Base-by-base conservation (phyloP, 2,888 invertebrate genomes). In the Acleris laterana region DNA sequence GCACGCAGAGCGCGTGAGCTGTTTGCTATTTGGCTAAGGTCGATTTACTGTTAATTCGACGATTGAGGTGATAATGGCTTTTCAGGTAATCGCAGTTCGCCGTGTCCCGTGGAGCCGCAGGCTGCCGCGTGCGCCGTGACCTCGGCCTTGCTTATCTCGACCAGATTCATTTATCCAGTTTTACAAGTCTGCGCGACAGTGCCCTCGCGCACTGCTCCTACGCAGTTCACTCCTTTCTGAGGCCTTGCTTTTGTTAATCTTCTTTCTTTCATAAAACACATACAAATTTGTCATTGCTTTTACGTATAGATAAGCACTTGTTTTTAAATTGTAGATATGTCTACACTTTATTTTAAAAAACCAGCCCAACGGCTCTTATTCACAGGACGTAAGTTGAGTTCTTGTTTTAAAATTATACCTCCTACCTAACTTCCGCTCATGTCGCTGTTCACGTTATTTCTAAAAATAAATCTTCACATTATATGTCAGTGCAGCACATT, bases 71-170 rank as follows among this genome's bases (percentile, higher is more conserved):
- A 17, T 28, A 19, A 32, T 53, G 11, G 28, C 17, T 25, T 53
- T 38, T 32, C 38, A 19, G 20, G 42, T 55, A 42, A 55, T 55
- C 16, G n/a, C n/a, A 20, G 38, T 38, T 38, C 4, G 38, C 38
- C 9, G 9, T 38, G 38, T 13, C 1, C 38, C 19, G 13, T 20
- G 55, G 42, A 68, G 68, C 68, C 66, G 66, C 68, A 46, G n/a
- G 71, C 74, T 38, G 69, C 73, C 74, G 69, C 73, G 71, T 51
- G 51, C 63, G 64, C 68, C 68, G 32, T 69, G 84, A 81, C 87
- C 89, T 88, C 83, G 88, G 80, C 84, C 82, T 81, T 80, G 79
- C 82, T 85, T 83, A 84, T 83, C 82, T 78, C 73, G 68, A 71
- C 75, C 77, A 78, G 82, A 83, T 84, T 84, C 79, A 80, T 81